Conservation (phyloP, 2,797 vertebrate species). For the Myripristis jacobus region DNA sequence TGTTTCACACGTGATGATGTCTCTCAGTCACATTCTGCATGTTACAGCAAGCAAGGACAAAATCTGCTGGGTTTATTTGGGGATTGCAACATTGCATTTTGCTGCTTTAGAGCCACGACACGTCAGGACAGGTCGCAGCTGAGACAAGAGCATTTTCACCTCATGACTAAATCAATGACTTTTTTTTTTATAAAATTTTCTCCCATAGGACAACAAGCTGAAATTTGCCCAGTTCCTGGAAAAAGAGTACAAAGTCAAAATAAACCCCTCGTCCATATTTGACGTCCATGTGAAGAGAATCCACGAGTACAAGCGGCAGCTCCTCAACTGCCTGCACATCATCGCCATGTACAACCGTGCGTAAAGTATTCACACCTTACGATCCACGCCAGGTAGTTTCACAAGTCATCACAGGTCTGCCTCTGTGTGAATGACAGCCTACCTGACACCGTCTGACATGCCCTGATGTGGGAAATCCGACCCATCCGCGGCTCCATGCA, state of each 20-base stretch:
- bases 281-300: conserved; percentile 98
- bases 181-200: not conserved
- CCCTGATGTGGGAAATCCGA: conserved; percentile 12
- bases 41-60: not conserved
- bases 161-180: not conserved
- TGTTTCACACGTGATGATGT: not conserved
- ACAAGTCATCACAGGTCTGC: not conserved
- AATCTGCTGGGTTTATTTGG: not conserved
- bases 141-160: conserved; percentile 21
- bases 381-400: not conserved
- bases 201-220: conserved; percentile 92
- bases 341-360: conserved; percentile 96
- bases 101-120: not conserved
- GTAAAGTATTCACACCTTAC: conserved; percentile 50
- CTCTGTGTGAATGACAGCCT: not conserved
- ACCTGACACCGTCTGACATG: conserved; percentile 31
- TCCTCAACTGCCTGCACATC: conserved; percentile 96
- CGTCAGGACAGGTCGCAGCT: conserved; percentile 6
- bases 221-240: conserved; percentile 94
- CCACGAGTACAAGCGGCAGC: conserved; percentile 97
- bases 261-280: conserved; percentile 95
- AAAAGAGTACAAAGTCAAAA: conserved; percentile 90
- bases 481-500: conserved; percentile 7
- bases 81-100: not conserved
- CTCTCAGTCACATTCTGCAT: not conserved